These are phyloP conservation scores for Gymnothorax javanicus DNA, from an alignment of 2,797 vertebrate species.

Conservation along the genomic window DNA sequence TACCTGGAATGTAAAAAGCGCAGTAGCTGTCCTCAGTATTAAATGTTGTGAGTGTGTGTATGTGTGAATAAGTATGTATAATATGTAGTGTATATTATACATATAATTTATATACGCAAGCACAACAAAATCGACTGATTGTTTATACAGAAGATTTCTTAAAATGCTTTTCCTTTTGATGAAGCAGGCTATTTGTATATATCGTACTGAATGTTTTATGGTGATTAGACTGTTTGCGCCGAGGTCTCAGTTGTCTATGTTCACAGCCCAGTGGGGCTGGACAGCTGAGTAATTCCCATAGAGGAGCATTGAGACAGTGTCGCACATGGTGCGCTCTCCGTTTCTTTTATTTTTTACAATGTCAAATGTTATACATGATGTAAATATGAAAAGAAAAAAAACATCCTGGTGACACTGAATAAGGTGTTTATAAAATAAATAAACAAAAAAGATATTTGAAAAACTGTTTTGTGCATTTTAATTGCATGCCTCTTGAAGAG, in stretches of 20 bases:
- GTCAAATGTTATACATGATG: constrained; percentile 36
- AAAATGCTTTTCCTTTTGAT: constrained; percentile 64
- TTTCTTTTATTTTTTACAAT: constrained; percentile 54
- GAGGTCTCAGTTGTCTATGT: constrained; percentile 13
- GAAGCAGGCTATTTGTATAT: constrained; percentile 53
- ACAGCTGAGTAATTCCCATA: not conserved
- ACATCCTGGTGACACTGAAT: constrained; percentile 68
- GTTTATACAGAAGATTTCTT: constrained; percentile 71
- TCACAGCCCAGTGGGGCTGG: constrained; percentile 6
- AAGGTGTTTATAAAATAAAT: constrained; percentile 74
- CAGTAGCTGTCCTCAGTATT: constrained; percentile 71
- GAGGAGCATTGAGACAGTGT: constrained; percentile 62
- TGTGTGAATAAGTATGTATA: constrained; percentile 57
- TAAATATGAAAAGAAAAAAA: constrained; percentile 30
- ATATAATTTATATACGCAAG: constrained; percentile 34
- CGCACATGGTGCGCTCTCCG: constrained; percentile 63
- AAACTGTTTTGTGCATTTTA: constrained; percentile 39
- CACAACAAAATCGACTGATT: constrained; percentile 63
- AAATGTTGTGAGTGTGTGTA: constrained; percentile 70
- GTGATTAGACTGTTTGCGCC: constrained; percentile 59
- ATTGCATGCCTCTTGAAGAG: constrained; percentile 25
- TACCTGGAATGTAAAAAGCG: constrained; percentile 76
- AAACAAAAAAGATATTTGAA: constrained; percentile 59
- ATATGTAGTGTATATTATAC: constrained; percentile 32
- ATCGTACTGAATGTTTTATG: constrained; percentile 65